A percentile compares a stretch with the other conserved stretches of the same genome.
phyloP scores from a whole-genome alignment of 1,140 invertebrate genomes.

The Sminthurides bifidus region DNA sequence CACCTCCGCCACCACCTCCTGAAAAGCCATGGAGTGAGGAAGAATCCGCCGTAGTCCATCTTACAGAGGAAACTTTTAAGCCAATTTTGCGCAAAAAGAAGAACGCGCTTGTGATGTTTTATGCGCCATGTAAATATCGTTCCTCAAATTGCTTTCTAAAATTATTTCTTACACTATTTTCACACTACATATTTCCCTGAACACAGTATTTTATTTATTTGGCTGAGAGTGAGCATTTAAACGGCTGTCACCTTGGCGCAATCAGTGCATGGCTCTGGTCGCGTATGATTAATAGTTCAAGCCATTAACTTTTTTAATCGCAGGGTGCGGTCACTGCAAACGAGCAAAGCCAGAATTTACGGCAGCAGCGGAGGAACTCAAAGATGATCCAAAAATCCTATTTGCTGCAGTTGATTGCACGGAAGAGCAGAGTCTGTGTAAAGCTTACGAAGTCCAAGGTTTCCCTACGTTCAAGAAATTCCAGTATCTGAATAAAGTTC shows the following conservation, averaged over 20 bases:
- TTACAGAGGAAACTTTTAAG: conserved; percentile 58
- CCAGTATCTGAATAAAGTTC: conserved; percentile 62
- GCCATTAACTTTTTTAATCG: conserved; percentile 33
- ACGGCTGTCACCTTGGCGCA: not conserved
- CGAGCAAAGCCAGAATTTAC: conserved; percentile 73
- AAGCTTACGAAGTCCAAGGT: conserved; percentile 57
- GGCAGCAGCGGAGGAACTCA: conserved; percentile 57
- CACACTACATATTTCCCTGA: not conserved
- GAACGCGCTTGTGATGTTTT: conserved; percentile 78
- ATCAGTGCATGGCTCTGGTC: not conserved
- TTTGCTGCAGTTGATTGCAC: conserved; percentile 80
- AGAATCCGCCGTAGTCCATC: conserved; percentile 57
- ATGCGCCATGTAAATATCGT: conserved; percentile 68
- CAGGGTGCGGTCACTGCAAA: conserved; percentile 87
- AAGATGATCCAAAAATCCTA: conserved; percentile 56
- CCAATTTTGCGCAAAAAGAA: conserved; percentile 50
- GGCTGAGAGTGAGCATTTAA: not conserved
- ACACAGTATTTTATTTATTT: not conserved
- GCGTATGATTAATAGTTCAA: too few species aligned
- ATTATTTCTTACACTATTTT: not conserved
- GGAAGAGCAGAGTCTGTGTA: conserved; percentile 48
- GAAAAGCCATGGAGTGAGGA: conserved; percentile 60
- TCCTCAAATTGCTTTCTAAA: not conserved
- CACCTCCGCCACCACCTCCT: conserved; percentile 65
- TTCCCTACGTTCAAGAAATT: conserved; percentile 83